Evolutionary conservation across 2,888 invertebrate genomes (phyloP).

Genomic region (Hydroisotoma schaefferi): DNA sequence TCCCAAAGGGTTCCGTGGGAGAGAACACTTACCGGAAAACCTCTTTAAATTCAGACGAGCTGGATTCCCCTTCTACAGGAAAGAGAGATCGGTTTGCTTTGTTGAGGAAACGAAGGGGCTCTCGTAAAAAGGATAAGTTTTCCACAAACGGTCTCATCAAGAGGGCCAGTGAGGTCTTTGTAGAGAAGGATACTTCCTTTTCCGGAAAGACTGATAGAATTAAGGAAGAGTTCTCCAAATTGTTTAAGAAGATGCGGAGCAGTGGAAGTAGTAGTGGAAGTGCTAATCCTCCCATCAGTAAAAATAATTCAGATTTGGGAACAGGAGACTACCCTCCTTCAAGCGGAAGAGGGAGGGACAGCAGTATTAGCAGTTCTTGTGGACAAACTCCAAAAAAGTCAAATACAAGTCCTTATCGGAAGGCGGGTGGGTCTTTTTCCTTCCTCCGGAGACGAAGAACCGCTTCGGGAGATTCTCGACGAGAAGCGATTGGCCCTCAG

Average conservation of each 20-base stretch:
- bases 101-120: constrained; percentile 35
- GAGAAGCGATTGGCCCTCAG: neutral
- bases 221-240: constrained; percentile 39
- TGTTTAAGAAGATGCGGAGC: constrained; percentile 39
- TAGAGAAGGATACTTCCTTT: constrained; percentile 14
- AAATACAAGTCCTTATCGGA: constrained; percentile 32
- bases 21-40: neutral
- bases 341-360: neutral
- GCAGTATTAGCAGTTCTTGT: neutral
- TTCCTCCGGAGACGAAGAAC: constrained; percentile 21
- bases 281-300: too few species aligned
- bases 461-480: constrained; percentile 2
- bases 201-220: constrained; percentile 35
- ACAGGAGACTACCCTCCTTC: too few species aligned
- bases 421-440: constrained; percentile 33
- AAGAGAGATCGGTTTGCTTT: constrained; percentile 17
- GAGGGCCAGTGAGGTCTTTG: constrained; percentile 36
- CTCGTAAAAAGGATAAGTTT: constrained; percentile 44
- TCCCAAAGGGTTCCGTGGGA: neutral
- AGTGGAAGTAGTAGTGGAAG: constrained; percentile 10
- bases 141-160: constrained; percentile 44
- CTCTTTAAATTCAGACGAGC: neutral
- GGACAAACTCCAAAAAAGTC: constrained; percentile 20
- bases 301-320: too few species aligned
- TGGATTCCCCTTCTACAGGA: neutral